Evolutionary conservation across 2,113 vertebrate genomes (phyloP), one percentile per base, ranked within the genome.

Genomic region (Ceyx margarethae): DNA sequence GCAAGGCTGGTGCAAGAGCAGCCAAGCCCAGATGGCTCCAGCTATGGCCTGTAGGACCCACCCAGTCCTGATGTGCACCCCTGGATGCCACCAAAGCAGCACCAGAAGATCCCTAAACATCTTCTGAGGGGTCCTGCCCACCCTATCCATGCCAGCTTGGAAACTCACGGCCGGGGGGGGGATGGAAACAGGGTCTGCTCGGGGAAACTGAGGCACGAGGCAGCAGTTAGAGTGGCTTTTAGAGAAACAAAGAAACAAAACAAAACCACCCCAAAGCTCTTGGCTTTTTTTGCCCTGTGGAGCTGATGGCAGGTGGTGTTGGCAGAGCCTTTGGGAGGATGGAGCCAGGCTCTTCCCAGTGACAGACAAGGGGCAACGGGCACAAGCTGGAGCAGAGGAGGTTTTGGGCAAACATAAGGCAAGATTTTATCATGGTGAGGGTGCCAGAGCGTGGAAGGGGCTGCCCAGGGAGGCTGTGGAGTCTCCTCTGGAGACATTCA

Each of bases 151-250:
- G n/a, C 62, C 73, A 54, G 42, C 28, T 22, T 29, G 54, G 18
- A 45, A 40, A 33, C 9, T 13, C 61, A 13, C 10, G 2, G 1
- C 26, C 15, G 20, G 0, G 0, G 8, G 33, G 3, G 3, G 35
- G 25, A 16, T 42, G 57, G 53, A 48, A 61, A 81, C 0, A 2
- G n/a, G 45, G 5, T 45, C 25, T 9, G 46, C 40, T n/a, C 6
- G 4, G 86, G 86, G 64, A 87, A 92, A 90, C 78, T 31, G 73
- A 83, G 90, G 86, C 68, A 75, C 3, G 1, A 57, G 23, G 15
- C 51, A 56, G 71, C 13, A 7, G 50, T 73, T 9, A 0, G 19
- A 31, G 31, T 16, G 7, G 25, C 60, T 71, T 88, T 75, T 3
- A 17, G 28, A 2, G 31, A 53, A 15, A 37, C 37, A 21, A 35